phyloP scores from a whole-genome alignment of 1,140 invertebrate genomes.

The Heliothis virescens region DNA sequence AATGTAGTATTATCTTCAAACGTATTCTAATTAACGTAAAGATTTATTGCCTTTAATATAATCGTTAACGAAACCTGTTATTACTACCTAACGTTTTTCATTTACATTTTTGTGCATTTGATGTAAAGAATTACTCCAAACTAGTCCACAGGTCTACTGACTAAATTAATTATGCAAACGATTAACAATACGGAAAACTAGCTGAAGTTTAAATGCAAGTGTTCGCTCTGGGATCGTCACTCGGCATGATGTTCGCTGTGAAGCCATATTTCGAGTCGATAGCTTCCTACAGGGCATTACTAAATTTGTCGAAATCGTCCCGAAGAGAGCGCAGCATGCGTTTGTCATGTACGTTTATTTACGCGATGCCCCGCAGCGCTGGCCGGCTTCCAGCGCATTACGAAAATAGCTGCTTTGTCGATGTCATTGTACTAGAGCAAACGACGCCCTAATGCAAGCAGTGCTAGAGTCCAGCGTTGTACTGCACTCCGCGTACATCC shows the following conservation, averaged over 20 bases:
- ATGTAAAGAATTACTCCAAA: neutral
- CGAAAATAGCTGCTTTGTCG: constrained; percentile 80
- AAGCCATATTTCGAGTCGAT: constrained; percentile 47
- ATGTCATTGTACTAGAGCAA: constrained; percentile 82
- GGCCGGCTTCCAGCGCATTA: constrained; percentile 75
- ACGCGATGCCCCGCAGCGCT: constrained; percentile 73
- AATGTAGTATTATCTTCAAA: constrained; percentile 50
- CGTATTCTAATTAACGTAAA: constrained; percentile 33
- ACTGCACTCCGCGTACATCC: constrained; percentile 3
- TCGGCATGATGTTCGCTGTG: constrained; percentile 32
- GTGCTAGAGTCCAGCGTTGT: constrained; percentile 46
- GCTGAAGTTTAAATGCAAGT: neutral
- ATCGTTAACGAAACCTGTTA: constrained; percentile 9
- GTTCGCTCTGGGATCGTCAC: constrained; percentile 3
- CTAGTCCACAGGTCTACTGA: neutral
- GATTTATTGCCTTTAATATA: constrained; percentile 31
- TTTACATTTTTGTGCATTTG: neutral
- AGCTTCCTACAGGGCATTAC: constrained; percentile 58
- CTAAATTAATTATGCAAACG: neutral
- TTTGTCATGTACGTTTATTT: constrained; percentile 79
- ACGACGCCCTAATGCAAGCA: constrained; percentile 58
- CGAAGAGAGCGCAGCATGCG: constrained; percentile 63
- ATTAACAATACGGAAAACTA: neutral
- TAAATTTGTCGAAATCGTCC: constrained; percentile 66
- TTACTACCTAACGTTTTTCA: neutral